Base-by-base conservation (phyloP, 2,797 vertebrate genomes). In the Malurus leucopterus region DNA sequence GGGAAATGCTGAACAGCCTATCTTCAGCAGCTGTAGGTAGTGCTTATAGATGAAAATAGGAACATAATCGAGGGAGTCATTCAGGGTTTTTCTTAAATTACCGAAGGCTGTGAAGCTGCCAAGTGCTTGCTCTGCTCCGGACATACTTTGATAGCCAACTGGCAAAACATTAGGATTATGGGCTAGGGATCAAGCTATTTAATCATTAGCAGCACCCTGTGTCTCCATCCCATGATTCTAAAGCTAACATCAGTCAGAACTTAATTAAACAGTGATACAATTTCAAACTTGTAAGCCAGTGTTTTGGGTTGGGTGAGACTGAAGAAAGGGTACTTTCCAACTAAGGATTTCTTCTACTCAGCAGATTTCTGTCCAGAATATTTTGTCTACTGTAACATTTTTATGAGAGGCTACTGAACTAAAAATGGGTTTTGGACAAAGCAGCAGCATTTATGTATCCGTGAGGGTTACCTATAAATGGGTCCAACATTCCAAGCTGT, bases 231-330 rank as follows among this genome's bases (percentile, higher is more conserved):
- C 6, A 1, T 88, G 76, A 91, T 89, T 94, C 24, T 78, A 59
- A 90, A 90, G 16, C 76, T 84, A 94, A 91, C 76, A 89, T 91
- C 88, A 92, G 76, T 73, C 76, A 38, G 29, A 0, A 8, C 8
- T 95, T 95, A 95, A 95, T 95, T 95, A 94, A 94, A 85, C 1
- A 84, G 63, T 22, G 79, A 91, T 95, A 95, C 87, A 81, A 68
- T 90, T 93, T 94, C 89, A 90, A 95, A 95, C 91, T 93, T 94
- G 93, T 85, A 93, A 91, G 50, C 49, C 85, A 47, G 76, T 93
- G 92, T 95, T 95, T 95, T 93, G 93, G 93, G 93, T 95, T 93
- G 93, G 87, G 87, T 93, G 43, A 95, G 79, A 87, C 57, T 93
- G 76, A 50, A 81, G 67, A 57, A 87, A 84, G 89, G 94, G 94